Base-by-base conservation (phyloP, 2,888 invertebrate species). In the Leucophenga maculata region DNA sequence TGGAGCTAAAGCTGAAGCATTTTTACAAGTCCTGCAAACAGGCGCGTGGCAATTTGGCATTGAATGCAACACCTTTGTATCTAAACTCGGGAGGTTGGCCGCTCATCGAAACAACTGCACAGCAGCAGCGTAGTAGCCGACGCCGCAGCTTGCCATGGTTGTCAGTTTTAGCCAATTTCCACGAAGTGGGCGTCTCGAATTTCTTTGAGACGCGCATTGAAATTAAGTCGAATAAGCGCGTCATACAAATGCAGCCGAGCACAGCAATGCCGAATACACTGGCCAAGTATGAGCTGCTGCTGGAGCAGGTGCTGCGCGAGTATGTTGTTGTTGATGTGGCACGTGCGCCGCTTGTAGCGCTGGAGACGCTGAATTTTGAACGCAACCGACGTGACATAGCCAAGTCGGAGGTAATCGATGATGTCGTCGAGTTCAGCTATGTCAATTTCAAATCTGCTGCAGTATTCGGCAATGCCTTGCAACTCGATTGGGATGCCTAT, bases 61-160 rank as follows among this genome's bases (percentile, higher is more conserved):
- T 88, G 26, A 85, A 78, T 22, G 69, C 70, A 1, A 82, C 86
- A 3, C 79, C 82, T 64, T 76, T 88, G 48, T 88, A 87, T 60
- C 81, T 78, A 9, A 72, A 72, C 9, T 82, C 78, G n/a, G 86
- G 85, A 4, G 88, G 88, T 4, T 88, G 88, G 88, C 88, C 88
- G 13, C 86, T 82, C 0, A 74, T 88, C 14, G 86, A 87, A 32
- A 71, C 78, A 1, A 69, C 66, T 0, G 48, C 9, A 18, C 39
- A 18, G 13, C 18, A 50, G 39, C 50, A 16, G 16, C 50, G 80
- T 1, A 39, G 1, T 1, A 39, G 39, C 8, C 78, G 74, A 14
- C 74, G 79, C 1, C 77, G 76, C n/a, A 85, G 79, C 65, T 71
- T 74, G 67, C 79, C 83, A 4, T 88, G 86, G 87, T 70, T 87